Conservation (phyloP, 2,113 vertebrate genomes). For the Ptychochromis oligacanthus region DNA sequence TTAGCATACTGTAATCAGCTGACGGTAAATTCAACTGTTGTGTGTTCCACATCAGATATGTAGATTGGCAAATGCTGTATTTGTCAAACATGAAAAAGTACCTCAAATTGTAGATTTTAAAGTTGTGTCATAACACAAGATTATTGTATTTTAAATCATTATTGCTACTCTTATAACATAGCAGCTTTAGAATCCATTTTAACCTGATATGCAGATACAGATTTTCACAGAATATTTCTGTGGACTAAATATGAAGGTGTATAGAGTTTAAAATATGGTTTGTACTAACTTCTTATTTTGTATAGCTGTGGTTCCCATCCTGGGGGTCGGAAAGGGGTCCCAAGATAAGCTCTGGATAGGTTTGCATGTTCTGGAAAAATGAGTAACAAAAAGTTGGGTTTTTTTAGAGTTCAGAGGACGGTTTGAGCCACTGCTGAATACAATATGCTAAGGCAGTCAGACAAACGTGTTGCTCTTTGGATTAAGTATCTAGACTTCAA, state of each 20-base stretch:
- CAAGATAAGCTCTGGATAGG: not conserved
- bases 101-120: no score
- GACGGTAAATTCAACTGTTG: no score
- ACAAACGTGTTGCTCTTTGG: not conserved
- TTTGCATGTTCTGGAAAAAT: not conserved
- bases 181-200: not conserved
- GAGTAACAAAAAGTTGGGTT: not conserved
- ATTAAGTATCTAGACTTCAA: conserved; percentile 5
- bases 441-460: not conserved
- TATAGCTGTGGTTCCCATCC: not conserved
- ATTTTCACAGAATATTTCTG: not conserved
- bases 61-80: no score
- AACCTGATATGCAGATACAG: not conserved
- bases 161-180: no score
- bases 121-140: no score
- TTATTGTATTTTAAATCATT: no score
- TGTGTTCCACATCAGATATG: no score
- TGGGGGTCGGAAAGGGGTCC: not conserved
- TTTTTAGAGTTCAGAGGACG: not conserved
- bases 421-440: not conserved
- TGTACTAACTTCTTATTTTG: not conserved
- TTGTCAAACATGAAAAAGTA: no score
- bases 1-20: no score
- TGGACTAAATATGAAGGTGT: no score
- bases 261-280: not conserved